phyloP scores from a whole-genome alignment of 1,140 invertebrate species.

The Heliconius himera region DNA sequence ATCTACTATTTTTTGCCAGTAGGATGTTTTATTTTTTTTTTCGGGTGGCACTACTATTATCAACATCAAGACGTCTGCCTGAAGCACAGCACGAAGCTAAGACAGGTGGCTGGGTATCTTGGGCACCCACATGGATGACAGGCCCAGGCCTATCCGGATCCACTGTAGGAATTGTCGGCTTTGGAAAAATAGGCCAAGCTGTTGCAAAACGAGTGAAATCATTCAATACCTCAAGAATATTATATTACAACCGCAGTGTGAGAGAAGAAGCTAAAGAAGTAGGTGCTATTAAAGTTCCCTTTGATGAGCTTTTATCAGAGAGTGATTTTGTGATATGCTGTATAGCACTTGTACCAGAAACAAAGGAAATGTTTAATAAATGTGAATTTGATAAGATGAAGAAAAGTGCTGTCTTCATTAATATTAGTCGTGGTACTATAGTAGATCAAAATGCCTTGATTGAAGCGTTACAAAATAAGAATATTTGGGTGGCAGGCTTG shows the following conservation, averaged over 20 bases:
- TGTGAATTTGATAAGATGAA: slow-evolving; percentile 92
- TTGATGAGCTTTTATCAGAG: slow-evolving; percentile 86
- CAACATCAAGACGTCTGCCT: slow-evolving; percentile 90
- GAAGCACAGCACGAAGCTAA: slow-evolving; percentile 89
- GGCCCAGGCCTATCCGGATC: slow-evolving; percentile 90
- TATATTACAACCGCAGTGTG: slow-evolving; percentile 87
- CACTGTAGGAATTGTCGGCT: slow-evolving; percentile 93
- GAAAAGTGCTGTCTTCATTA: slow-evolving; percentile 91
- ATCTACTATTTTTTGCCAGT: background rate
- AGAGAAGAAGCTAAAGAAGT: slow-evolving; percentile 83
- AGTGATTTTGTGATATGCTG: slow-evolving; percentile 93
- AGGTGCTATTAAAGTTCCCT: slow-evolving; percentile 86
- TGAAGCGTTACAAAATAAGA: slow-evolving; percentile 87
- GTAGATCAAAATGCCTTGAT: slow-evolving; percentile 91
- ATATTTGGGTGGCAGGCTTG: slow-evolving; percentile 92
- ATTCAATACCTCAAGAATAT: slow-evolving; percentile 87
- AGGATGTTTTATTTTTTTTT: slow-evolving; percentile 32
- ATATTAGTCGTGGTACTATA: slow-evolving; percentile 90
- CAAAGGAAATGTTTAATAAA: slow-evolving; percentile 88
- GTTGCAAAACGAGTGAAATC: slow-evolving; percentile 87
- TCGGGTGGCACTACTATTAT: slow-evolving; percentile 86
- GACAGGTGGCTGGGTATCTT: slow-evolving; percentile 91
- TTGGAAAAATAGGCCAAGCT: slow-evolving; percentile 92
- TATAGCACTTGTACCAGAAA: slow-evolving; percentile 88
- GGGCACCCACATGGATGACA: slow-evolving; percentile 95